phyloP scores from a whole-genome alignment of 2,113 vertebrate species.

The Pygoscelis adeliae region DNA sequence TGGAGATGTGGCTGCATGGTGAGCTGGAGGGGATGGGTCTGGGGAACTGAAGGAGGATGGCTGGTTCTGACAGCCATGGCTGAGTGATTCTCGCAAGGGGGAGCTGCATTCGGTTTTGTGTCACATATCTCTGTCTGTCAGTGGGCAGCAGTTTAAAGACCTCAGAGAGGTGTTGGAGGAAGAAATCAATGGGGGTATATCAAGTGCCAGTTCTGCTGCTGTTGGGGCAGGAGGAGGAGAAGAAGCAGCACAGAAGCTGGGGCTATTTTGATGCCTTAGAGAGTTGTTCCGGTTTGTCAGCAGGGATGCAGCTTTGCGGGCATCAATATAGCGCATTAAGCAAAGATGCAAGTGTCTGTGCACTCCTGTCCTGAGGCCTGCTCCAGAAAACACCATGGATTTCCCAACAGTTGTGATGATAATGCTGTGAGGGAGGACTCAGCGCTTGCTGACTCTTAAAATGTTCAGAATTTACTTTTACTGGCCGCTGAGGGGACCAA shows the following conservation, averaged over 20 bases:
- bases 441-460: not conserved
- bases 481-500: not conserved
- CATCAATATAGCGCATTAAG: not conserved
- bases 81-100: accelerated
- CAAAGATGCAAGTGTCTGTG: not conserved
- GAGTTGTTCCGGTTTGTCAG: not conserved
- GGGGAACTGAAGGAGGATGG: not conserved
- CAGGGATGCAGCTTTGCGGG: not conserved
- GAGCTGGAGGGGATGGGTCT: not conserved
- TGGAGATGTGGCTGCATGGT: not conserved
- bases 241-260: not conserved
- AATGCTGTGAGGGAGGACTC: not conserved
- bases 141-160: not conserved
- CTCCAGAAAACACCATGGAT: not conserved
- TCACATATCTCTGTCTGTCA: not conserved
- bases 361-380: not conserved
- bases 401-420: not conserved
- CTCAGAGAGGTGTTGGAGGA: not conserved
- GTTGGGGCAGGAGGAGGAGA: not conserved
- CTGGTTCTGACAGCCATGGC: not conserved
- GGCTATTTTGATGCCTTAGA: not conserved
- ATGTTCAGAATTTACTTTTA: not conserved
- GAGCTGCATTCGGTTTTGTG: not conserved
- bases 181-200: not conserved
- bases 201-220: not conserved